These are phyloP conservation scores for Porites evermanni DNA, from an alignment of 92 coral and sea anemone species.

Conservation along the genomic window DNA sequence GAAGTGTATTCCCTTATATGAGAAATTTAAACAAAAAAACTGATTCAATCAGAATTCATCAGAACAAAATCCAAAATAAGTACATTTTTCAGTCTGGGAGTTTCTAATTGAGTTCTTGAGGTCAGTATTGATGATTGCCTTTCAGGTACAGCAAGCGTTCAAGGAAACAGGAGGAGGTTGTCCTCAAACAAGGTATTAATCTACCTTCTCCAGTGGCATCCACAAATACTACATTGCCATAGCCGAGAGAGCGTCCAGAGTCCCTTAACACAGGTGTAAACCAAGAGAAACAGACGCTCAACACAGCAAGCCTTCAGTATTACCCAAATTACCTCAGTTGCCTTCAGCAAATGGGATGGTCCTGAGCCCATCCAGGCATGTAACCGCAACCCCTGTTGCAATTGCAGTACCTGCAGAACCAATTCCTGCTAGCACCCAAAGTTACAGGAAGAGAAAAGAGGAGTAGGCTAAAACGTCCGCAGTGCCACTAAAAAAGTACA, in stretches of 20 bases:
- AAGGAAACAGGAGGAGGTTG: constrained; percentile 41
- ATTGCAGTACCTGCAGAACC: constrained; percentile 1
- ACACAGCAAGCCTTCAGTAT: neutral
- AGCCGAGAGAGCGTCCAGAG: neutral
- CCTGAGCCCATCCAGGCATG: too few species aligned
- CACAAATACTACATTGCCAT: constrained; percentile 8
- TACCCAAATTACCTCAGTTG: neutral
- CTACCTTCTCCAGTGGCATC: constrained; percentile 37
- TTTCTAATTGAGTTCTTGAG: neutral
- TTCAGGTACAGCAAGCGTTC: constrained; percentile 21
- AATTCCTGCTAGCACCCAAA: constrained; percentile 24
- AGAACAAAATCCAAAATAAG: too few species aligned
- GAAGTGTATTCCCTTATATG: too few species aligned
- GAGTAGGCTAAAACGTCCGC: neutral
- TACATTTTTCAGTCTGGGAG: too few species aligned
- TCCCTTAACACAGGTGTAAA: neutral
- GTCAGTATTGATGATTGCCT: neutral
- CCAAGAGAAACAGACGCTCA: neutral
- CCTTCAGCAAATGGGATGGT: neutral
- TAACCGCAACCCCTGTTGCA: neutral
- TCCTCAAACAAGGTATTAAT: constrained; percentile 54
- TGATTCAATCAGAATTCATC: too few species aligned
- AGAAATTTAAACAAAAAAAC: too few species aligned
- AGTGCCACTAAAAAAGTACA: constrained; percentile 31
- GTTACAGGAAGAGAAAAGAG: constrained; percentile 29